Base-by-base conservation (phyloP, 2,113 vertebrate species). In the Otis tarda region DNA sequence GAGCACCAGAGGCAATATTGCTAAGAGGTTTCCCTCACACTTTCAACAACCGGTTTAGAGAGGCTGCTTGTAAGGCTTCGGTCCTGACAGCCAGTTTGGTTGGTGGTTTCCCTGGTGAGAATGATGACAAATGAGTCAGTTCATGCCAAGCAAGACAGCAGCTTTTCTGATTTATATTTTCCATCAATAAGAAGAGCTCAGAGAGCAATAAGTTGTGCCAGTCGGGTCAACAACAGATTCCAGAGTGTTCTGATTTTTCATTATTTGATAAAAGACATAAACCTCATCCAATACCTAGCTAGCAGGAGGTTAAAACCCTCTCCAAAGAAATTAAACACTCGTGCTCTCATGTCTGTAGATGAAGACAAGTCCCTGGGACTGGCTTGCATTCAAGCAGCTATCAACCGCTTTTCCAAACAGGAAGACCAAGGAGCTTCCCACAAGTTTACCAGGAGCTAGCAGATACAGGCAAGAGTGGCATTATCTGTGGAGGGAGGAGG, bases 261-360 rank as follows among this genome's bases (percentile, higher is more conserved):
- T 91, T 93, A 89, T 90, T 87, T 94, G 89, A 83, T 91, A 84
- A 84, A 92, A 87, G 14, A 71, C 59, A 93, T 82, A 92, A 94
- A 92, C 13, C 30, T 89, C 77, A 60, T 49, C 49, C 83, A 90
- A 69, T 28, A 81, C 49, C 33, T 49, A n/a, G 10, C 43, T 50
- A 80, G 53, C 43, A 56, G 71, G 19, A 60, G 37, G 43, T 78
- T 81, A 81, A 93, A 95, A 71, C 33, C 27, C 35, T 79, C 49
- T 90, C 25, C 22, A 70, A 74, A 77, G 59, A 64, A 90, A 89
- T 65, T 30, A 82, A 89, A 59, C 31, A 22, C 45, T 79, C 19
- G 2, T 7, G 10, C 7, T 78, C 19, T 60, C 37, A 11, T 5
- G 2, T 35, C 24, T 49, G 27, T 37, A 49, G 55, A 35, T n/a